These are phyloP conservation scores for Eulemur rubriventer DNA, from an alignment of 2,797 vertebrate species.

Conservation along the genomic window DNA sequence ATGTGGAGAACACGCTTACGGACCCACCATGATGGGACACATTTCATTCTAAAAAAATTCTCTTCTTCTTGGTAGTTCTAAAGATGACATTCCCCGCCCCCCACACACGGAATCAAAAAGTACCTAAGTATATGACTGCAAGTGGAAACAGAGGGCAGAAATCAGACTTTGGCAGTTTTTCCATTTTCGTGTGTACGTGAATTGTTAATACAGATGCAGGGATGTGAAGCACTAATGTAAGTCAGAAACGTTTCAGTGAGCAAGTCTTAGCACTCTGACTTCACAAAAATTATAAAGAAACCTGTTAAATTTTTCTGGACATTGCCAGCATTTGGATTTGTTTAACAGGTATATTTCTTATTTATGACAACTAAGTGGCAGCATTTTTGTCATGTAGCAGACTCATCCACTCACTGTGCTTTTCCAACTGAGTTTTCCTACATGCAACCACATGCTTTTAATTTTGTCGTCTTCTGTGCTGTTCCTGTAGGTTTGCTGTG, in stretches of 20 bases:
- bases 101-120: rapidly evolving
- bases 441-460: background rate
- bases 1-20: background rate
- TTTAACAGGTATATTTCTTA: slow-evolving; percentile 83
- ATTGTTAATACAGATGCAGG: background rate
- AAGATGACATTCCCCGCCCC: background rate
- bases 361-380: background rate
- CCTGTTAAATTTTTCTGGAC: slow-evolving; percentile 79
- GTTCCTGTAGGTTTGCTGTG: background rate
- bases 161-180: background rate
- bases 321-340: slow-evolving; percentile 85
- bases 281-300: background rate
- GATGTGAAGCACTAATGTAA: background rate
- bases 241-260: background rate
- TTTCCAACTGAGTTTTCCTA: slow-evolving; percentile 26
- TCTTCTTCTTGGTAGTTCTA: background rate
- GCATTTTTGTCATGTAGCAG: background rate
- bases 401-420: no score
- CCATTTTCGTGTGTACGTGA: background rate
- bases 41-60: background rate
- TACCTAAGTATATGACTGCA: background rate
- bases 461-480: background rate
- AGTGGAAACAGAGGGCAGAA: background rate
- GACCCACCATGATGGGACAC: background rate
- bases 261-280: background rate